Conservation (phyloP, 2,797 vertebrate genomes). For the Syncerus caffer region DNA sequence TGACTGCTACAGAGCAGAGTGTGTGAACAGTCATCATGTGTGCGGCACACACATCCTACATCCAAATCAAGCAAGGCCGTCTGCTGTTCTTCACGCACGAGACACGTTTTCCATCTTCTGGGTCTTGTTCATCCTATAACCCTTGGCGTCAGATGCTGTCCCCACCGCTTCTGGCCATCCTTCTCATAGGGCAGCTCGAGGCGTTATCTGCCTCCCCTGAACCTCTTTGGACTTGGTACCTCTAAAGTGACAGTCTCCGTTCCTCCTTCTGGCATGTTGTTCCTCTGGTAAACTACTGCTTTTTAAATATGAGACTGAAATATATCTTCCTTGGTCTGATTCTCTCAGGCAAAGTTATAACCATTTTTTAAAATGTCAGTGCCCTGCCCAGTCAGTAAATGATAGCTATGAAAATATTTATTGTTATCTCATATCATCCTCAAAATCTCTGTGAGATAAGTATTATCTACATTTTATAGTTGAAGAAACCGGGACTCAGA, state of each 20-base stretch:
- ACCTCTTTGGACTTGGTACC: not conserved
- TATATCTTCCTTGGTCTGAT: not conserved
- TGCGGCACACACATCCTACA: too few relatives aligned
- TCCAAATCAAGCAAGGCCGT: not conserved
- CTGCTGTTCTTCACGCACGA: not conserved
- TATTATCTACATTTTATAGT: not conserved
- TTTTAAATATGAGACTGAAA: conserved; percentile 8
- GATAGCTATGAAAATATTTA: not conserved
- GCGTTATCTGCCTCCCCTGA: not conserved
- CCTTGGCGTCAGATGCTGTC: not conserved
- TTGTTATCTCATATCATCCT: not conserved
- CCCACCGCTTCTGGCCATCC: not conserved
- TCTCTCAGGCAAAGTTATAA: not conserved
- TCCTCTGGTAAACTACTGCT: not conserved
- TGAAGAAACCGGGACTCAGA: not conserved
- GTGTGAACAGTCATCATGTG: not conserved
- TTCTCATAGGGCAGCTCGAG: not conserved
- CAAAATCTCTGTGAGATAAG: not conserved
- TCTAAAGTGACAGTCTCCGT: not conserved
- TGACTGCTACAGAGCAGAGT: not conserved
- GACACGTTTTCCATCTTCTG: not conserved
- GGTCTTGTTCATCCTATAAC: not conserved
- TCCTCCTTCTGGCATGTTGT: not conserved
- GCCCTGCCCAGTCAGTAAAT: not conserved
- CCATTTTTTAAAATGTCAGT: not conserved